A percentile compares a stretch with the other conserved stretches of the same genome.
These are phyloP conservation scores for Botia kubotai DNA, from an alignment of 2,797 vertebrate genomes.

Conservation along the genomic window DNA sequence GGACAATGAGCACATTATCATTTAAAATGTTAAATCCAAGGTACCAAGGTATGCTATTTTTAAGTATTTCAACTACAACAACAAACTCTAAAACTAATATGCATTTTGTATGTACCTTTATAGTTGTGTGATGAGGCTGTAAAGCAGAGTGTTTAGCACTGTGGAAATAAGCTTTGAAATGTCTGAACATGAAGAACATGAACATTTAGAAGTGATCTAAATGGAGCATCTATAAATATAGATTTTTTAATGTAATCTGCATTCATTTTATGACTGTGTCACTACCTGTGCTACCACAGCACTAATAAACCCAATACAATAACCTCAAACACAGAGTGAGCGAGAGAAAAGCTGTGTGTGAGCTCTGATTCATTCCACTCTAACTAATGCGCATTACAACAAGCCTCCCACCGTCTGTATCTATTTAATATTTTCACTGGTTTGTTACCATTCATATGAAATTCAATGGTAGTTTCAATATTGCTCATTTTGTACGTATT, in stretches of 20 bases:
- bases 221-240: background rate
- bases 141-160: too few relatives aligned
- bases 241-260: background rate
- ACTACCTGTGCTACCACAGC: slow-evolving; percentile 1
- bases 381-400: background rate
- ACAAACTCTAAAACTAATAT: too few relatives aligned
- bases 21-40: too few relatives aligned
- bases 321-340: background rate
- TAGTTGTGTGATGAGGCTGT: too few relatives aligned
- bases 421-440: background rate
- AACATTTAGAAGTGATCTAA: background rate
- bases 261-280: background rate
- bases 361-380: slow-evolving; percentile 19
- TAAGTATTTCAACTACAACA: too few relatives aligned
- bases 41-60: too few relatives aligned
- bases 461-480: background rate
- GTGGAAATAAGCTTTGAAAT: background rate
- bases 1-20: background rate
- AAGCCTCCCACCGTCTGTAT: background rate
- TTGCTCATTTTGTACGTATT: background rate
- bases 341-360: background rate
- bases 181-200: background rate
- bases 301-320: background rate
- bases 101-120: too few relatives aligned
- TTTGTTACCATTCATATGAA: slow-evolving; percentile 8